Conservation (phyloP, 2,888 invertebrate species). For the Athalia cordata region DNA sequence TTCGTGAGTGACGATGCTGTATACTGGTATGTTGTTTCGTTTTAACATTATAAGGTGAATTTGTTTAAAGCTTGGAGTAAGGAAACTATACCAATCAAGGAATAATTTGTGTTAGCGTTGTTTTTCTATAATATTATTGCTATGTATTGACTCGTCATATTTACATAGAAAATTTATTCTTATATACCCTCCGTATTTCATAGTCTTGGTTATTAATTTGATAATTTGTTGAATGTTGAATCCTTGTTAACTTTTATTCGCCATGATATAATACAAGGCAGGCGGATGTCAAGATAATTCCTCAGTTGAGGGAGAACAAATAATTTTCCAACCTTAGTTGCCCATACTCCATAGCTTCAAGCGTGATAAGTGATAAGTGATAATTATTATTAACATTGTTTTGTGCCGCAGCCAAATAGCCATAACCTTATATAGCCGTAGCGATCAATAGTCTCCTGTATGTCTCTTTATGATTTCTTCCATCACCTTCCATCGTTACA, state of each 20-base stretch:
- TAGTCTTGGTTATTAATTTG: not conserved
- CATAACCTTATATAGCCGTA: not conserved
- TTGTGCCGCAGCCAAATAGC: slow-evolving; percentile 57
- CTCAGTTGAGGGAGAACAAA: not conserved
- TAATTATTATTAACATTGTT: slow-evolving; percentile 55
- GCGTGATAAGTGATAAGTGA: slow-evolving; percentile 53
- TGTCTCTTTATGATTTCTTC: slow-evolving; percentile 12
- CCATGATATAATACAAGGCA: not conserved
- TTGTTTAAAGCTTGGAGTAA: slow-evolving; percentile 51
- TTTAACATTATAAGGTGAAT: slow-evolving; percentile 38
- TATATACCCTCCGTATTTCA: not conserved
- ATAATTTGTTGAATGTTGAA: slow-evolving; percentile 35
- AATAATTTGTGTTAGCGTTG: slow-evolving; percentile 3
- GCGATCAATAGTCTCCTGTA: not conserved
- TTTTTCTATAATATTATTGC: not conserved
- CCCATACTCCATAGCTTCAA: slow-evolving; percentile 58
- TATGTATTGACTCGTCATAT: not conserved
- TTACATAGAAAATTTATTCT: slow-evolving; percentile 13
- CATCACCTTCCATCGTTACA: not conserved
- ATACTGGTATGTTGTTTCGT: slow-evolving; percentile 53
- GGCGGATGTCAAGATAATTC: not conserved
- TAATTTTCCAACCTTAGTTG: slow-evolving; percentile 33
- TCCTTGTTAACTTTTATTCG: not conserved
- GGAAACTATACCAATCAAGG: slow-evolving; percentile 54
- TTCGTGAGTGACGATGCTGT: slow-evolving; percentile 52